Conservation (phyloP, 2,113 vertebrate genomes). For the Cichladusa arquata region DNA sequence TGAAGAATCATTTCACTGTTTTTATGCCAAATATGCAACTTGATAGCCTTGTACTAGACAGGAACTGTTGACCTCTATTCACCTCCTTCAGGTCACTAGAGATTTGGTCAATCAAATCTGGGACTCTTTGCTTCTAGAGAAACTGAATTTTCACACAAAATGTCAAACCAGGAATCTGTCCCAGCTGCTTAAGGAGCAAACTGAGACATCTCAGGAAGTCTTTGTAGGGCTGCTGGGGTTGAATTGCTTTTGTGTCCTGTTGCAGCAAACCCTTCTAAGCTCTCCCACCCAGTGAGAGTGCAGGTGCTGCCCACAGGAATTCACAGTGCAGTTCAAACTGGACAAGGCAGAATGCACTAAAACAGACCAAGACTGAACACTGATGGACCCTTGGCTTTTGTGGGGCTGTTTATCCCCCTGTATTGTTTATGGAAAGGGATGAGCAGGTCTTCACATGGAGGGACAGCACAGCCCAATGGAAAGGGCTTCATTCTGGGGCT, state of each 20-base stretch:
- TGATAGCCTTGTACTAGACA: neutral
- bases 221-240: neutral
- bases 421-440: neutral
- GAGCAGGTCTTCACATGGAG: neutral
- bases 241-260: neutral
- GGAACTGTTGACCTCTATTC: neutral
- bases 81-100: neutral
- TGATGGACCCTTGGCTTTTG: neutral
- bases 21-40: neutral
- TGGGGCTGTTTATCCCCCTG: neutral
- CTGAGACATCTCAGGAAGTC: neutral
- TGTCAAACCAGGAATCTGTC: neutral
- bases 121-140: neutral
- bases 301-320: neutral
- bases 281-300: rapidly evolving
- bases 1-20: neutral
- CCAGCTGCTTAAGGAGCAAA: neutral
- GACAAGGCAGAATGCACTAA: neutral
- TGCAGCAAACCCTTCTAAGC: neutral
- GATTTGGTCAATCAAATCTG: neutral
- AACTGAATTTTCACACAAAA: neutral
- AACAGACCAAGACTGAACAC: neutral
- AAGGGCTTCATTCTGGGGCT: neutral
- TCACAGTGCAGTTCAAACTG: rapidly evolving
- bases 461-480: rapidly evolving